Base-by-base conservation (phyloP, 2,797 vertebrate species). In the Triplophysa bombifrons region DNA sequence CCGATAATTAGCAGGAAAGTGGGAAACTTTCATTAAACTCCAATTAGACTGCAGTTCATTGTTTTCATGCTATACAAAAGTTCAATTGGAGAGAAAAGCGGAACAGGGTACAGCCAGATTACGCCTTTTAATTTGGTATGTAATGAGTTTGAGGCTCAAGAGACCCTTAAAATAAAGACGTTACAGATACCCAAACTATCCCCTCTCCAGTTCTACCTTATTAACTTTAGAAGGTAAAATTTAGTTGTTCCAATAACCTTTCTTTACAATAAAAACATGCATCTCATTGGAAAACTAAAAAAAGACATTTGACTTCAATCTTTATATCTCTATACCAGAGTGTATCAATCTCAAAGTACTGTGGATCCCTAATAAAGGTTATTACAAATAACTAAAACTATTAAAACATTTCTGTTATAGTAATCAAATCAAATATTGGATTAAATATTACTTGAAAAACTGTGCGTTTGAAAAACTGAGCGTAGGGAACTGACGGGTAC, bases 1-100 rank as follows among this genome's bases (percentile, higher is more conserved):
- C 30, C 70, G 81, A 48, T 79, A 75, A 73, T 73, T 53, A 27
- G 72, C 14, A 63, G 44, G 38, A 55, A 74, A 55, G 50, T 84
- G 78, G 80, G 72, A 69, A 72, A 74, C 69, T 78, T 87, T 85
- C 83, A 84, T 87, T 87, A 85, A 70, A 75, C 80, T 38, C 50
- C 61, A 74, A 74, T 69, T 72, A 82, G 72, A 75, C 14, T 25
- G 51, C 11, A 75, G 80, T 68, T 41, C 41, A 41, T 11, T 41
- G 41, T 41, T 41, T 41, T 41, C 41, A 41, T 41, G 83, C 61
- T 58, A 55, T n/a, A 72, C 58, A 17, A 20, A 74, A 66, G 74
- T 82, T 84, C 64, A 74, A 34, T 72, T 72, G 81, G 46, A 78
- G 41, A 82, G 41, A 14, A 34, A 72, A 72, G 74, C 78, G 72